Evolutionary conservation across 2,797 vertebrate genomes (phyloP).

Genomic region (Uromys caudimaculatus): DNA sequence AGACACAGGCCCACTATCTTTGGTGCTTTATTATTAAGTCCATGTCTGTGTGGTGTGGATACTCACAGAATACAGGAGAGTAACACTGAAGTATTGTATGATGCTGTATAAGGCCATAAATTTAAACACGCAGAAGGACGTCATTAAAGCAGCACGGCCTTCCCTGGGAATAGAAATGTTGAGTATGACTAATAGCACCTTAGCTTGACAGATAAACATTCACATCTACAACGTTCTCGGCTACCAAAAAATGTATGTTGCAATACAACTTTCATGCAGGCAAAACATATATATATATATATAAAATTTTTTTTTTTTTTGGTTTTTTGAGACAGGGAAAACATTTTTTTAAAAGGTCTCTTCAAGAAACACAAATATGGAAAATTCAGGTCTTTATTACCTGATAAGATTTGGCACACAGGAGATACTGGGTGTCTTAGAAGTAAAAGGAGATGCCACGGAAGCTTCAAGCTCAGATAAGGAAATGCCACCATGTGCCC

Average conservation of each 20-base stretch:
- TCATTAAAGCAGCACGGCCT: slow-evolving; percentile 97
- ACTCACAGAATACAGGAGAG: slow-evolving; percentile 97
- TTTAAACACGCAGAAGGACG: slow-evolving; percentile 99
- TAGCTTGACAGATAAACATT: neutral
- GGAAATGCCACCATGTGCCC: slow-evolving; percentile 97
- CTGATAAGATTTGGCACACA: slow-evolving; percentile 98
- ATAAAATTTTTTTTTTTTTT: too few relatives aligned
- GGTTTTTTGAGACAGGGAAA: too few relatives aligned
- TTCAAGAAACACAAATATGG: neutral
- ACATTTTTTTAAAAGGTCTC: neutral
- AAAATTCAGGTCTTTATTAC: slow-evolving; percentile 84
- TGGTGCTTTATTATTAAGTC: neutral
- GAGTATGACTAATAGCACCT: slow-evolving; percentile 6
- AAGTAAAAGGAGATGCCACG: slow-evolving; percentile 98
- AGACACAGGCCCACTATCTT: neutral
- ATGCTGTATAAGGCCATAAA: slow-evolving; percentile 99
- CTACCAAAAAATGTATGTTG: neutral
- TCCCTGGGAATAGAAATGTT: slow-evolving; percentile 91
- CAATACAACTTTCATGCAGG: neutral
- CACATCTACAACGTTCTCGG: neutral
- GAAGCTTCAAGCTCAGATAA: slow-evolving; percentile 98
- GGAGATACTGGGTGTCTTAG: slow-evolving; percentile 96
- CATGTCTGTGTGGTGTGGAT: neutral
- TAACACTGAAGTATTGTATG: slow-evolving; percentile 99
- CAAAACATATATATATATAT: too few relatives aligned